Percentiles rank a stretch among this genome's conserved stretches.
These are phyloP conservation scores for Craseonycteris thonglongyai DNA, from an alignment of 2,113 vertebrate species.

Conservation along the genomic window DNA sequence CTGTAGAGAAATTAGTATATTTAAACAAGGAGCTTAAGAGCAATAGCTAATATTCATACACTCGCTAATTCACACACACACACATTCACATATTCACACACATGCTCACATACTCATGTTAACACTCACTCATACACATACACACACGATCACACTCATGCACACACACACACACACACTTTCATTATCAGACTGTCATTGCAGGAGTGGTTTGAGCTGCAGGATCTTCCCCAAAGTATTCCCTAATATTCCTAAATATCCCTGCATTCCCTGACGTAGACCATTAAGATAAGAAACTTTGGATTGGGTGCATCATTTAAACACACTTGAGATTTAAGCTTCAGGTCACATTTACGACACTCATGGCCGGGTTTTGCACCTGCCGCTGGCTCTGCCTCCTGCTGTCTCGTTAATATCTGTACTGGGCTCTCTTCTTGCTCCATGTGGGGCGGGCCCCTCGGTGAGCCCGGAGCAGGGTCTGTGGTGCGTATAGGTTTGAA, in stretches of 20 bases:
- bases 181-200: background rate
- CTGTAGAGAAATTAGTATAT: background rate
- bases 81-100: no score
- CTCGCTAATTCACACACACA: no score
- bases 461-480: background rate
- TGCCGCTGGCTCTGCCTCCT: background rate
- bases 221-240: background rate
- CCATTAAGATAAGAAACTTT: background rate
- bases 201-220: background rate
- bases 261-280: background rate
- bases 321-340: background rate
- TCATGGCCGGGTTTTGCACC: background rate
- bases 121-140: no score
- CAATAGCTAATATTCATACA: conserved; percentile 48
- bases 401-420: background rate
- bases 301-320: background rate
- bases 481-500: background rate
- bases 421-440: background rate
- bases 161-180: no score
- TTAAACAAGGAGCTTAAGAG: background rate
- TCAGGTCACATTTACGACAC: background rate
- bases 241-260: background rate
- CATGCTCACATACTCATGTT: no score
- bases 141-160: no score
- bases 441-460: no score